Evolutionary conservation across 2,113 vertebrate species (phyloP).

Genomic region (Pteropus alecto): DNA sequence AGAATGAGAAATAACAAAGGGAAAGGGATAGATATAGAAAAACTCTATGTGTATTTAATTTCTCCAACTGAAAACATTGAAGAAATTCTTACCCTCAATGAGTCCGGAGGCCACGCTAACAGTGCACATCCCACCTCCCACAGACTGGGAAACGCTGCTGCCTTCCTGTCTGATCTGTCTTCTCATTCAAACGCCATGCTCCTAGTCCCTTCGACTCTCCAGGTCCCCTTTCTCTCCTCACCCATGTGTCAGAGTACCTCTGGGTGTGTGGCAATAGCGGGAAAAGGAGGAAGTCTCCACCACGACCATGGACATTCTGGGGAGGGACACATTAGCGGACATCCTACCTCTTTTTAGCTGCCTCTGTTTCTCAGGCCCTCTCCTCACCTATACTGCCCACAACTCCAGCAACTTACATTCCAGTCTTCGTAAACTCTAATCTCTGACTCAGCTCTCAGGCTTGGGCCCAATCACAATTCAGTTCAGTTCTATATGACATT

Average conservation of each 20-base stretch:
- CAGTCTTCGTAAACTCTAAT: not conserved
- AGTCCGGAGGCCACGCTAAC: not conserved
- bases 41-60: not conserved
- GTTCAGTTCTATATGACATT: too few species aligned
- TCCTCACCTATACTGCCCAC: not conserved
- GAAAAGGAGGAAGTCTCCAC: not conserved
- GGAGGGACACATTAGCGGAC: not conserved
- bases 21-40: not conserved
- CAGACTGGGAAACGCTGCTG: too few species aligned
- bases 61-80: not conserved
- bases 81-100: not conserved
- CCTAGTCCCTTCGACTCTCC: not conserved
- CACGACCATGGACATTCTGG: fast-evolving
- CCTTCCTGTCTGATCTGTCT: not conserved
- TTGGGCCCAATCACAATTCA: too few species aligned
- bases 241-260: too few species aligned
- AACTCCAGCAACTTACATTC: not conserved
- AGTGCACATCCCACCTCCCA: fast-evolving
- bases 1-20: not conserved
- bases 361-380: not conserved
- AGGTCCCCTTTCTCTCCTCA: not conserved
- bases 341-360: not conserved
- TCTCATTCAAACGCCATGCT: too few species aligned
- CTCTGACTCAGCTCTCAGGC: not conserved
- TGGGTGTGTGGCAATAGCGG: not conserved